Conservation (phyloP, 2,797 vertebrate species). For the Nyctalus aviator region DNA sequence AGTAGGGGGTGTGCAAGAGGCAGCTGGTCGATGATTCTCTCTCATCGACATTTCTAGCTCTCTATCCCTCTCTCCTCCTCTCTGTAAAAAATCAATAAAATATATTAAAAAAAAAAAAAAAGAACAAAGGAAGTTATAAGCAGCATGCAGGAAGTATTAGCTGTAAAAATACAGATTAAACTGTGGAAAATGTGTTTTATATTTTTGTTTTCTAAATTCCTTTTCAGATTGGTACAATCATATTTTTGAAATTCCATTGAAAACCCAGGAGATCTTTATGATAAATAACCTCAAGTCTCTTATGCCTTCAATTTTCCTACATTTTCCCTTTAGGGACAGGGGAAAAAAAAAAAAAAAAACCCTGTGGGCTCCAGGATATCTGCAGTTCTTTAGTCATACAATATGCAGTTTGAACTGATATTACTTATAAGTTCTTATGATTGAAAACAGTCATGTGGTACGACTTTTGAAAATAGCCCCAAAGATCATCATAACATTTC, state of each 20-base stretch:
- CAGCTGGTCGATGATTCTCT: no score
- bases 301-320: constrained; percentile 67
- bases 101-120: no score
- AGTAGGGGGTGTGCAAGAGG: no score
- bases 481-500: constrained; percentile 67
- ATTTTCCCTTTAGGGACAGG: constrained; percentile 66
- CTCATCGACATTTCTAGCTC: no score
- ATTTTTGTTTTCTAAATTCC: constrained; percentile 64
- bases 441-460: constrained; percentile 73
- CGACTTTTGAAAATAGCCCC: constrained; percentile 70
- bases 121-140: background rate
- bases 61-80: no score
- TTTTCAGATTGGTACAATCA: constrained; percentile 48
- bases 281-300: constrained; percentile 62
- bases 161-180: constrained; percentile 44
- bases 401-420: constrained; percentile 71
- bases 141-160: background rate
- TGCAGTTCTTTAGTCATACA: constrained; percentile 70
- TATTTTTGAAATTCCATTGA: constrained; percentile 65
- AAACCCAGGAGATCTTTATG: constrained; percentile 69
- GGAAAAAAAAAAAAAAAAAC: background rate
- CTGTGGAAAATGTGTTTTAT: constrained; percentile 58
- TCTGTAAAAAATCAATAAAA: no score
- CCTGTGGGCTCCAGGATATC: constrained; percentile 61
- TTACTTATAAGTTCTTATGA: constrained; percentile 70